phyloP scores from a whole-genome alignment of 2,888 invertebrate genomes.

The Lepeophtheirus nordmannii region DNA sequence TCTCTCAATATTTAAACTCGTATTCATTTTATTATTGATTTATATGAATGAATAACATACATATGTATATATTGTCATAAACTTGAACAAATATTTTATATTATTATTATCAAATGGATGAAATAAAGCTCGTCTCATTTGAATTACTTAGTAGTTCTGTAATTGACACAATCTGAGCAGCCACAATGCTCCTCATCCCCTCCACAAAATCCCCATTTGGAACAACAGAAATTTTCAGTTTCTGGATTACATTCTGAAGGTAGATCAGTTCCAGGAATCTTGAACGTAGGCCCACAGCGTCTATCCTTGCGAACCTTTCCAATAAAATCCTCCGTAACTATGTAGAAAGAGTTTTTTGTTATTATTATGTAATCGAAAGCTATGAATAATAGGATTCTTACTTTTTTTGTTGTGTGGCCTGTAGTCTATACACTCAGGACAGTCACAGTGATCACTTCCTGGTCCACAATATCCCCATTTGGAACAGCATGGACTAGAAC shows the following conservation, averaged over 20 bases:
- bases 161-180: slow-evolving; percentile 14
- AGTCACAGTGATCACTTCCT: slow-evolving; percentile 11
- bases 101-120: too few species aligned
- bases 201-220: slow-evolving; percentile 24
- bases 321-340: slow-evolving; percentile 11
- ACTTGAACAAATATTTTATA: too few species aligned
- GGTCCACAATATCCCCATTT: slow-evolving; percentile 20
- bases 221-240: slow-evolving; percentile 19
- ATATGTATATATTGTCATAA: too few species aligned
- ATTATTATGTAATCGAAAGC: not conserved
- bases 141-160: not conserved
- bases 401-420: not conserved
- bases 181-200: slow-evolving; percentile 18
- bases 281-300: slow-evolving; percentile 6
- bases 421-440: slow-evolving; percentile 14
- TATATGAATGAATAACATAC: too few species aligned
- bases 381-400: not conserved
- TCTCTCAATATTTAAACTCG: too few species aligned
- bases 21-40: too few species aligned
- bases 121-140: too few species aligned
- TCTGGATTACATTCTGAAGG: slow-evolving; percentile 18
- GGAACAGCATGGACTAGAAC: slow-evolving; percentile 13
- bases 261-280: not conserved
- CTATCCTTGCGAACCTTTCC: slow-evolving; percentile 18
- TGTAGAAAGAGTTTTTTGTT: not conserved